phyloP scores from a whole-genome alignment of 2,797 vertebrate genomes.

The Acestrorhynchus altus region DNA sequence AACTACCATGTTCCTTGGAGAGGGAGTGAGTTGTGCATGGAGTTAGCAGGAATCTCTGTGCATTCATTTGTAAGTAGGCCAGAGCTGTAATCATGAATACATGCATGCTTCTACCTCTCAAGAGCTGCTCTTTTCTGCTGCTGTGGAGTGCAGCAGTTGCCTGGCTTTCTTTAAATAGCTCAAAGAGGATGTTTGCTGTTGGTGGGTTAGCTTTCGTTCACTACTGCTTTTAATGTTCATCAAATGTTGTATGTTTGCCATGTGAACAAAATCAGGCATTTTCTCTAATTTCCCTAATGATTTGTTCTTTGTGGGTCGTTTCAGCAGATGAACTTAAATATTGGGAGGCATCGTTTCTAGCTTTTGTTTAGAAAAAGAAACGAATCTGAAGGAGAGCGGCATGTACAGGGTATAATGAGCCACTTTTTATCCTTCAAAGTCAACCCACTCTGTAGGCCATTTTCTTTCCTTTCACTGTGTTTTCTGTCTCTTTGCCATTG shows the following conservation, averaged over 20 bases:
- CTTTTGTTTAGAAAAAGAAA: no score
- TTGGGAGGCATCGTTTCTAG: no score
- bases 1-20: conserved; percentile 14
- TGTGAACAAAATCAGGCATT: neutral
- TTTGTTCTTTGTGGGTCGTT: no score
- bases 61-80: conserved; percentile 61
- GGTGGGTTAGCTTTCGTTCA: conserved; percentile 25
- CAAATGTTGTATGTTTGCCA: neutral
- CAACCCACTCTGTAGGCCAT: no score
- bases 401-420: no score
- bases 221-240: conserved; percentile 5
- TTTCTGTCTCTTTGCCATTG: no score
- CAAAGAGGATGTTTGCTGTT: conserved; percentile 24
- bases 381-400: no score
- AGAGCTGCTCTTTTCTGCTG: conserved; percentile 48
- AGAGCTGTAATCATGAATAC: conserved; percentile 65
- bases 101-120: conserved; percentile 52
- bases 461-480: no score
- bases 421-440: no score
- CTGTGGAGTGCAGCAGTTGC: conserved; percentile 28
- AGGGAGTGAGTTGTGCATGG: conserved; percentile 11
- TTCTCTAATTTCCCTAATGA: no score
- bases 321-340: no score
- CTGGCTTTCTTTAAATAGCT: conserved; percentile 44
- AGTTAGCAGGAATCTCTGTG: conserved; percentile 41